Evolutionary conservation across 2,797 vertebrate genomes (phyloP).

Genomic region (Diplodus sargus): DNA sequence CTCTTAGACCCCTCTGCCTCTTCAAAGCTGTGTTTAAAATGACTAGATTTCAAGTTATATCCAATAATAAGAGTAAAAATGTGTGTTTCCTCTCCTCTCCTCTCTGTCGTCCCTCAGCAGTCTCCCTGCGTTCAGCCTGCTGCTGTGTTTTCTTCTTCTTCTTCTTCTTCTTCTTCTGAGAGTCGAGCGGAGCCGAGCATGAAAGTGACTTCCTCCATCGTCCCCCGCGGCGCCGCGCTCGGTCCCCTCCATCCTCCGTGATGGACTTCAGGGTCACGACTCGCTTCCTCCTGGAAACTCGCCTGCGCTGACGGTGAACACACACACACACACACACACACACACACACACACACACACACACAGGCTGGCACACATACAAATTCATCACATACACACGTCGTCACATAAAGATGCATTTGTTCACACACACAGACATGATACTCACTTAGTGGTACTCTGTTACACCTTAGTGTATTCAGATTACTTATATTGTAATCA

Average conservation of each 20-base stretch:
- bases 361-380: background rate
- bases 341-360: background rate
- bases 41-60: background rate
- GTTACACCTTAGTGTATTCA: background rate
- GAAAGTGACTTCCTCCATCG: constrained; percentile 71
- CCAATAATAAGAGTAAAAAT: background rate
- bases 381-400: background rate
- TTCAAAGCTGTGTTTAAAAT: background rate
- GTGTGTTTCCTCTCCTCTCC: background rate
- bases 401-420: constrained; percentile 6
- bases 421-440: background rate
- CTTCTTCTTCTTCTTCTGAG: background rate
- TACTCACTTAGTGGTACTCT: too few relatives aligned
- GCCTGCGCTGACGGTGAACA: constrained; percentile 39
- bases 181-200: constrained; percentile 57
- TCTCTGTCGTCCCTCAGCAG: constrained; percentile 24
- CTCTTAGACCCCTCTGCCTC: too few relatives aligned
- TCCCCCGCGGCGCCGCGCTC: constrained; percentile 50
- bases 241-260: constrained; percentile 47
- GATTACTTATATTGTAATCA: background rate
- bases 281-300: constrained; percentile 65
- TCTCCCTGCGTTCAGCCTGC: constrained; percentile 36
- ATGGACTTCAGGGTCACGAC: constrained; percentile 67
- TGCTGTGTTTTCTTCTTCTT: background rate
- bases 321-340: background rate